Conservation (phyloP, 2,888 invertebrate genomes). For the Philereme vetulata region DNA sequence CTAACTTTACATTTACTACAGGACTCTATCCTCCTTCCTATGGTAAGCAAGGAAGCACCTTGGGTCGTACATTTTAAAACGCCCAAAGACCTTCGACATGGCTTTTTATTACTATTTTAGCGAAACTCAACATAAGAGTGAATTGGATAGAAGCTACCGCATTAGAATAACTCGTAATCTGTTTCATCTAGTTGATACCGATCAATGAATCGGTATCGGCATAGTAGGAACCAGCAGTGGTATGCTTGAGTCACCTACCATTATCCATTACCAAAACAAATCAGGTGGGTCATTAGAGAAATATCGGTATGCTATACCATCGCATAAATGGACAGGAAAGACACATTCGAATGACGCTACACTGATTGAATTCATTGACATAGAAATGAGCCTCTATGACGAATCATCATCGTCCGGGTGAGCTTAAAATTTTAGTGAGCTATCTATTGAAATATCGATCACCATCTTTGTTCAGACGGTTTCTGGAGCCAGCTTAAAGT, state of each 20-base stretch:
- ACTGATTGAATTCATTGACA: conserved; percentile 43
- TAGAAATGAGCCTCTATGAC: conserved; percentile 26
- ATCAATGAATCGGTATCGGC: not conserved
- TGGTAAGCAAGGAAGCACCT: too few species aligned
- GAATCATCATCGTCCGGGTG: conserved; percentile 2
- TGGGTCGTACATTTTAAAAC: too few species aligned
- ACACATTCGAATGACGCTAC: conserved; percentile 49
- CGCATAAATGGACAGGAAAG: conserved; percentile 47
- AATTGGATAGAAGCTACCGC: too few species aligned
- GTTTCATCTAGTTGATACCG: too few species aligned
- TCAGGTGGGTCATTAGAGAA: conserved; percentile 41
- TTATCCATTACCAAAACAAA: conserved; percentile 40
- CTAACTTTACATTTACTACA: too few species aligned
- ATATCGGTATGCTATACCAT: conserved; percentile 44
- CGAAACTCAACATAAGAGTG: too few species aligned
- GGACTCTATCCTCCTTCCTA: too few species aligned
- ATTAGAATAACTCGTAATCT: too few species aligned
- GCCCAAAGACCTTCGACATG: too few species aligned
- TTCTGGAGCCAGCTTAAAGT: not conserved
- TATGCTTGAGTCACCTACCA: conserved; percentile 29
- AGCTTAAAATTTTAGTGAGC: not conserved
- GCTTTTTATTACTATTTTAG: too few species aligned
- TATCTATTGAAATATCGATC: not conserved
- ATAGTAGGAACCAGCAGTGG: conserved; percentile 15
- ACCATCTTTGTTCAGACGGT: too few species aligned